Conservation (phyloP, 2,113 vertebrate genomes). For the Syngnathoides biaculeatus region DNA sequence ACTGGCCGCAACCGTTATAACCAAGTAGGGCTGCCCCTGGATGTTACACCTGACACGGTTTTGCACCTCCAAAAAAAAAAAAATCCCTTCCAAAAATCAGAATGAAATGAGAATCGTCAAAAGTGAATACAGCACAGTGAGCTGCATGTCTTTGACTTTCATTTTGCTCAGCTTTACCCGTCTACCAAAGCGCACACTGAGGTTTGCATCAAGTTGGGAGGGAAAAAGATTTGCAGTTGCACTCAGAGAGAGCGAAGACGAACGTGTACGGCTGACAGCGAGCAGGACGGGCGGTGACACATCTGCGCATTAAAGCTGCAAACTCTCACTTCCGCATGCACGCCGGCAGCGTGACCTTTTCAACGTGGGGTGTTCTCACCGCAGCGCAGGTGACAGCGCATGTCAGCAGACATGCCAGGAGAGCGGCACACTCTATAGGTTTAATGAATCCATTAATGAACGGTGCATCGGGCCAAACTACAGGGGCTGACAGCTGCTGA, state of each 20-base stretch:
- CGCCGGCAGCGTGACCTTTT: slow-evolving; percentile 57
- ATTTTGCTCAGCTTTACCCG: background rate
- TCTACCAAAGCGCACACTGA: background rate
- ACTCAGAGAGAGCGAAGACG: background rate
- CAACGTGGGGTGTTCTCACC: slow-evolving; percentile 32
- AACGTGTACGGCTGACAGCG: slow-evolving; percentile 21
- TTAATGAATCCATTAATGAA: slow-evolving; percentile 43
- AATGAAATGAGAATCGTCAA: background rate
- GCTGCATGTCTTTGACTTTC: background rate
- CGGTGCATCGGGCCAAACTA: slow-evolving; percentile 11
- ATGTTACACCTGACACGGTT: too few species aligned
- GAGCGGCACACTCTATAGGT: slow-evolving; percentile 19
- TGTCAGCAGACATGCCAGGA: slow-evolving; percentile 34
- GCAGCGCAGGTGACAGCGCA: slow-evolving; percentile 33
- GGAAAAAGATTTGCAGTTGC: slow-evolving; percentile 3
- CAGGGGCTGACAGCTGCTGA: slow-evolving; percentile 13
- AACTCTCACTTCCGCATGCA: slow-evolving; percentile 41
- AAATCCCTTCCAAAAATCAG: background rate
- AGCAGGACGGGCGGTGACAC: slow-evolving; percentile 27
- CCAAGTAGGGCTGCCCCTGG: too few species aligned
- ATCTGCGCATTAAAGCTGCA: slow-evolving; percentile 43
- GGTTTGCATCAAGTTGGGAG: slow-evolving; percentile 1
- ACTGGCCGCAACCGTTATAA: too few species aligned
- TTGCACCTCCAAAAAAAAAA: too few species aligned
- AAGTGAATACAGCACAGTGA: background rate